These are phyloP conservation scores for Magallana ariakensis DNA, from an alignment of 1,140 invertebrate genomes.

Conservation along the genomic window DNA sequence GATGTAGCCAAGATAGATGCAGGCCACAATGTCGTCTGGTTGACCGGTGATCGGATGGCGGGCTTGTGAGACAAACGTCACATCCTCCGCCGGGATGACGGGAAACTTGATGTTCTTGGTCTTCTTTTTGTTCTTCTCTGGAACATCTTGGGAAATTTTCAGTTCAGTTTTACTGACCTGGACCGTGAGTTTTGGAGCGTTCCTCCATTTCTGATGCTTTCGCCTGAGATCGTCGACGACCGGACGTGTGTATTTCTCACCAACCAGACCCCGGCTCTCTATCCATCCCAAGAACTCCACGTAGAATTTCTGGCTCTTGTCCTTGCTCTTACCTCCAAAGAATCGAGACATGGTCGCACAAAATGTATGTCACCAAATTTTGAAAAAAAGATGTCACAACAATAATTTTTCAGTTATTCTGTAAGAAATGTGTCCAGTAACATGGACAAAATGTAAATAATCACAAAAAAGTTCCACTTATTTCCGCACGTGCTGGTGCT, in stretches of 20 bases:
- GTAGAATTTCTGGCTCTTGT: conserved; percentile 97
- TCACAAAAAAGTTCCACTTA: conserved; percentile 15
- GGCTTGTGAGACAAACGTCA: conserved; percentile 72
- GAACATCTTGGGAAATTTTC: conserved; percentile 91
- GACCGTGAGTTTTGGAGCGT: conserved; percentile 86
- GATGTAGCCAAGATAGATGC: conserved; percentile 84
- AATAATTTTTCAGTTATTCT: conserved; percentile 1
- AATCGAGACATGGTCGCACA: conserved; percentile 51
- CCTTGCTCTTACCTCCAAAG: conserved; percentile 53
- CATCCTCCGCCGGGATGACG: conserved; percentile 72
- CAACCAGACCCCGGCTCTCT: conserved; percentile 93
- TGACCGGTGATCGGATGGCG: conserved; percentile 75
- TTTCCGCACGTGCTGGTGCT: background rate
- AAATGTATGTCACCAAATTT: background rate
- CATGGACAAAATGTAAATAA: background rate
- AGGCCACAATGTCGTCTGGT: conserved; percentile 90
- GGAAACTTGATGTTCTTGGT: conserved; percentile 75
- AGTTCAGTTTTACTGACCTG: conserved; percentile 95
- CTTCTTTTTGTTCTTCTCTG: conserved; percentile 68
- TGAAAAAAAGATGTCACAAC: background rate
- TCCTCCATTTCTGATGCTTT: conserved; percentile 85
- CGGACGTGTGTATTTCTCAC: conserved; percentile 88
- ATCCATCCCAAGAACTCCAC: conserved; percentile 98
- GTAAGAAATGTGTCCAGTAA: background rate
- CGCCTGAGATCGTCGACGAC: conserved; percentile 91